A percentile compares a stretch with the other conserved stretches of the same genome.
Evolutionary conservation across 2,113 vertebrate species (phyloP).

Genomic region (Phalacrocorax aristotelis): DNA sequence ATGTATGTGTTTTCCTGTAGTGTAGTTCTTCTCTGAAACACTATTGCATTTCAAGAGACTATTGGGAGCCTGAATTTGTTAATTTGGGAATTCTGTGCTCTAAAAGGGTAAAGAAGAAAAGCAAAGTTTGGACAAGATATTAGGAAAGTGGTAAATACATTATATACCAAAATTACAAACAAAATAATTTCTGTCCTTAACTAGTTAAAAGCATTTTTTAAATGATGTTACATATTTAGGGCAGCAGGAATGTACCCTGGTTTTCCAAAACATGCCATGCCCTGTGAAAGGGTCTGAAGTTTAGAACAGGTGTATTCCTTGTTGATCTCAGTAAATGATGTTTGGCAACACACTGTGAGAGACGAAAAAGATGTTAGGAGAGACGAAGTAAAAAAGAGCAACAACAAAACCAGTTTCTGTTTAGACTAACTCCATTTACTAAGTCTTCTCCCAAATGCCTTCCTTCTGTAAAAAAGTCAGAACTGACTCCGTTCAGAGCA

Average conservation of each 20-base stretch:
- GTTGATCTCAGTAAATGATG: not conserved
- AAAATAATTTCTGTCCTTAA: not conserved
- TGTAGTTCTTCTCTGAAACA: not conserved
- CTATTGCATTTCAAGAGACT: not conserved
- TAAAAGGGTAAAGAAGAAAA: not conserved
- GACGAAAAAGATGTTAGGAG: not conserved
- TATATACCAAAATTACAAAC: not conserved
- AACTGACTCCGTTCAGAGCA: not conserved
- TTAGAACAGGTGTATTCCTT: not conserved
- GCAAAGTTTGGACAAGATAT: not conserved
- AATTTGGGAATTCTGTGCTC: not conserved
- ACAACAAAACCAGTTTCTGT: not conserved
- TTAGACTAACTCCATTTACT: not conserved
- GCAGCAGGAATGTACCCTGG: not conserved
- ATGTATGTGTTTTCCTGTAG: not conserved
- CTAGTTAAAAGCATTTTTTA: not conserved
- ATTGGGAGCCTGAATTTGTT: not conserved
- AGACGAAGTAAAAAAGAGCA: fast-evolving
- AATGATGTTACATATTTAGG: not conserved
- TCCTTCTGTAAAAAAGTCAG: not conserved
- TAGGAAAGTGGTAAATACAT: not conserved
- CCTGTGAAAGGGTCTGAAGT: not conserved
- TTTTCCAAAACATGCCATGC: not conserved
- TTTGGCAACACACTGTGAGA: not conserved
- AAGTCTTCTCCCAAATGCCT: not conserved